These are phyloP conservation scores for Alca torda DNA, from an alignment of 2,797 vertebrate genomes.

Conservation along the genomic window DNA sequence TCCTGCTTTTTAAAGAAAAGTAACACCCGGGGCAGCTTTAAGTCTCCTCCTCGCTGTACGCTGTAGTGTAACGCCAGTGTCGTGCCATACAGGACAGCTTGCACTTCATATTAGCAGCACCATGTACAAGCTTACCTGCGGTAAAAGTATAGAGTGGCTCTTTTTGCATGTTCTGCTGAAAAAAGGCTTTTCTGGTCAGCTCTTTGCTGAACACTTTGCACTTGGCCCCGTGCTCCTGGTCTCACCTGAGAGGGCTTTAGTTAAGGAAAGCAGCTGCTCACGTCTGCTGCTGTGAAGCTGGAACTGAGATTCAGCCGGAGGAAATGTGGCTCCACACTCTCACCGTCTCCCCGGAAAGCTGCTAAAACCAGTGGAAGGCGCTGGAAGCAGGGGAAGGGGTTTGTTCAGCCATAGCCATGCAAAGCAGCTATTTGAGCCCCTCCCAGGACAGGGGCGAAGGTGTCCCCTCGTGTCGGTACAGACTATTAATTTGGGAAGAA, in stretches of 20 bases:
- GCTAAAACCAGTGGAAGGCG: background rate
- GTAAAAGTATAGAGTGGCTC: slow-evolving; percentile 48
- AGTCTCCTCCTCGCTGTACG: slow-evolving; percentile 2
- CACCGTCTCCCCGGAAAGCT: background rate
- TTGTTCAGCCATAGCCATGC: background rate
- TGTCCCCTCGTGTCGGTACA: background rate
- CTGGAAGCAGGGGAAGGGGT: background rate
- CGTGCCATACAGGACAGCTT: slow-evolving; percentile 6
- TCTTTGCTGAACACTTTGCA: slow-evolving; percentile 12
- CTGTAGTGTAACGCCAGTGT: slow-evolving; percentile 20
- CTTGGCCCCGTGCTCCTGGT: background rate
- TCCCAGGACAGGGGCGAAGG: background rate
- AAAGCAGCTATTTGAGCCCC: background rate
- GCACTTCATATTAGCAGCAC: slow-evolving; percentile 35
- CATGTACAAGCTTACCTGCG: slow-evolving; percentile 45
- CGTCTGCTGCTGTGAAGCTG: background rate
- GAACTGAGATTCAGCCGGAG: background rate
- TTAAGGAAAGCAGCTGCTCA: background rate
- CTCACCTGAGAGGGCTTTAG: background rate
- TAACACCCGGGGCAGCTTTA: background rate
- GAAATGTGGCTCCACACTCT: background rate
- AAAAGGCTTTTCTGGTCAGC: slow-evolving; percentile 60
- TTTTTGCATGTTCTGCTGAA: slow-evolving; percentile 62
- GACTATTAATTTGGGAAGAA: background rate
- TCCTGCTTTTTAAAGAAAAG: slow-evolving; percentile 22